phyloP scores from a whole-genome alignment of 2,888 invertebrate genomes.

The Amphimallon solstitiale region DNA sequence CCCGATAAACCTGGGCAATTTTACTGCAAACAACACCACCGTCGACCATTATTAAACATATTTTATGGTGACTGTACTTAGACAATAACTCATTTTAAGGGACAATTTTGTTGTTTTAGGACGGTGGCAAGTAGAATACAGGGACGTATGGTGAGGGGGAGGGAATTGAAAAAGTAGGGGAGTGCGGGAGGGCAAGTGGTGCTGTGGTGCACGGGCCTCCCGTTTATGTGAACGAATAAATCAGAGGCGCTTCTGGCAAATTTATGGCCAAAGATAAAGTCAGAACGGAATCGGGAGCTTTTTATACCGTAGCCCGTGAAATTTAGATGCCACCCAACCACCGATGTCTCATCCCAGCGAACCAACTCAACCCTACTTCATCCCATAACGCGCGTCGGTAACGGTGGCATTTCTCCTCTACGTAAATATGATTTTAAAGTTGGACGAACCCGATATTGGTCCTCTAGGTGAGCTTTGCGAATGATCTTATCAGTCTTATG shows the following conservation, averaged over 20 bases:
- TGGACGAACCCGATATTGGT: conserved; percentile 59
- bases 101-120: conserved; percentile 48
- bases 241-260: conserved; percentile 65
- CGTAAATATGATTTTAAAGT: conserved; percentile 63
- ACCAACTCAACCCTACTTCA: conserved; percentile 35
- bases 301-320: conserved; percentile 63
- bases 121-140: conserved; percentile 36
- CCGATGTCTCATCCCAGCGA: conserved; percentile 38
- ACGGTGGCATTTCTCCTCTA: conserved; percentile 41
- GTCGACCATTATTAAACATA: conserved; percentile 39
- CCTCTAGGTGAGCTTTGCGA: conserved; percentile 58
- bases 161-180: conserved; percentile 31
- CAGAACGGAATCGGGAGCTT: conserved; percentile 63
- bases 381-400: conserved; percentile 30
- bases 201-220: conserved; percentile 47
- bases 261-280: conserved; percentile 65
- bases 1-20: conserved; percentile 29
- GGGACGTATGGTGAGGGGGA: conserved; percentile 23
- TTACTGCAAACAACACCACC: conserved; percentile 30
- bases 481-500: conserved; percentile 54
- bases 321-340: conserved; percentile 61
- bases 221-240: conserved; percentile 65
- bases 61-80: conserved; percentile 40
- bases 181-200: conserved; percentile 32
- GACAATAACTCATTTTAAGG: conserved; percentile 42